phyloP scores from a whole-genome alignment of 2,888 invertebrate genomes.

The Pecten maximus region DNA sequence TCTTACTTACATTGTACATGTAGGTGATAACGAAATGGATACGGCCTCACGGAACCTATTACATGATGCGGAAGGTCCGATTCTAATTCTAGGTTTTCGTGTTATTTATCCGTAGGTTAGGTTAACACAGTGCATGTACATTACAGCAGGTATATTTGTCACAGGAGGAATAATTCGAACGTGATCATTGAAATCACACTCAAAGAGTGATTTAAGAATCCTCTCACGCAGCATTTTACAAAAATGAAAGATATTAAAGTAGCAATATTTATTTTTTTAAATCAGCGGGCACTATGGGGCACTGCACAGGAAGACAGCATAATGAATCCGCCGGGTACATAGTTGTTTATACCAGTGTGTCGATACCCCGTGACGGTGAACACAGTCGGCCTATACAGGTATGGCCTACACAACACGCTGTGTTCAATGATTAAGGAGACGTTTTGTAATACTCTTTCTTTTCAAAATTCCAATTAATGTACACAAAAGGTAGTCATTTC shows the following conservation, averaged over 20 bases:
- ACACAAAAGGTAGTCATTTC: neutral
- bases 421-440: neutral
- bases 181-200: no score
- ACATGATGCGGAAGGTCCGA: no score
- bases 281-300: neutral
- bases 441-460: neutral
- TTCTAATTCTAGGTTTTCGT: no score
- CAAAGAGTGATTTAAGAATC: no score
- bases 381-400: neutral
- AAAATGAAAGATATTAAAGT: neutral
- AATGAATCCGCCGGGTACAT: neutral
- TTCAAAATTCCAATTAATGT: conserved; percentile 4
- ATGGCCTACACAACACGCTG: neutral
- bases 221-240: no score
- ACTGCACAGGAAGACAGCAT: neutral
- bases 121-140: no score
- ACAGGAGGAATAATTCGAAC: no score
- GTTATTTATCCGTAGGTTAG: no score
- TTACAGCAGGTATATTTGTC: no score
- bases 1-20: no score
- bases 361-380: neutral
- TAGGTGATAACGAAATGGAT: no score
- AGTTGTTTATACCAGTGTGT: neutral
- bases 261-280: neutral
- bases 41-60: no score